Conservation (phyloP, 2,113 vertebrate genomes). For the Todiramphus chloris region DNA sequence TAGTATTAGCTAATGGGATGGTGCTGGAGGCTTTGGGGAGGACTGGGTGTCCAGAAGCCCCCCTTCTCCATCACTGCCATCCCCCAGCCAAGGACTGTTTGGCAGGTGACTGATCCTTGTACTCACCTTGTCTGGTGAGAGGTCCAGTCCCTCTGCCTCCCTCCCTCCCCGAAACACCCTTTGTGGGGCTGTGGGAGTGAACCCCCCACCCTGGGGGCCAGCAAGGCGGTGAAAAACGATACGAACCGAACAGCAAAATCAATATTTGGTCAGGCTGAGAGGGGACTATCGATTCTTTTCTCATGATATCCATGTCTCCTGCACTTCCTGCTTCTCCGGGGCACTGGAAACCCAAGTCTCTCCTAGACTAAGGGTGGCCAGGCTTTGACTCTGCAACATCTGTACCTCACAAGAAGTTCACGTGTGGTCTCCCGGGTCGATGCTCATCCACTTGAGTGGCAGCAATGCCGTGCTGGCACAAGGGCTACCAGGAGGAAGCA, state of each 20-base stretch:
- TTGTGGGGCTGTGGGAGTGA: not conserved
- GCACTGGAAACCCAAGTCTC: constrained; percentile 57
- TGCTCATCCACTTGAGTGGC: constrained; percentile 21
- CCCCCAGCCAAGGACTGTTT: not conserved
- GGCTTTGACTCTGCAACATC: constrained; percentile 56
- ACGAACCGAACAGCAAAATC: constrained; percentile 47
- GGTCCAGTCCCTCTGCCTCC: not conserved
- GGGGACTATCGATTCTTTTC: constrained; percentile 64
- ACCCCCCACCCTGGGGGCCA: not conserved
- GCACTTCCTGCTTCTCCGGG: constrained; percentile 57
- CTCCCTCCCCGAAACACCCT: not conserved
- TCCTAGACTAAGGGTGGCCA: constrained; percentile 62
- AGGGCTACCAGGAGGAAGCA: not conserved
- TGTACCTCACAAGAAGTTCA: constrained; percentile 67
- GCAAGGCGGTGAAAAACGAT: constrained; percentile 19
- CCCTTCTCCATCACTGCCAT: not conserved
- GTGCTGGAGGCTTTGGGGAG: not conserved
- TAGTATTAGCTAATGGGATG: accelerated
- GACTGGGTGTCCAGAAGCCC: not conserved
- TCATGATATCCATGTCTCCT: constrained; percentile 66
- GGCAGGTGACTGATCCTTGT: not conserved
- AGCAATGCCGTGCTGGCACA: constrained; percentile 7
- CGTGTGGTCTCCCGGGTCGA: not conserved
- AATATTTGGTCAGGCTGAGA: constrained; percentile 64
- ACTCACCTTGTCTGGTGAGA: not conserved